Base-by-base conservation (phyloP, 1,140 invertebrate genomes). In the Megathymus violae region DNA sequence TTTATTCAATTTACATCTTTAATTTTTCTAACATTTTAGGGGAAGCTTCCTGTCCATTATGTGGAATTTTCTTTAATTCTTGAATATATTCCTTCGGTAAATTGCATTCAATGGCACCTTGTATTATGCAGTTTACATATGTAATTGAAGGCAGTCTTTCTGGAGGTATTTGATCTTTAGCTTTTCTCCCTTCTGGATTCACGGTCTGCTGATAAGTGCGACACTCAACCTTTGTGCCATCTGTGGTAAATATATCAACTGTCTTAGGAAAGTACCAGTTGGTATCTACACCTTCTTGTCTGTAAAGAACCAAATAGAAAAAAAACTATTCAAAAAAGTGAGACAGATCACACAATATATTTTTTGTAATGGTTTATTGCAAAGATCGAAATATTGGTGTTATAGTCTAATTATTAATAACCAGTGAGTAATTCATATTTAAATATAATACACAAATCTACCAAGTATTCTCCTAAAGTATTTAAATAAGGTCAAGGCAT, bases 201-300 rank as follows among this genome's bases (percentile, higher is more conserved):
- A 89, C 85, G 19, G 83, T 83, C 69, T 96, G 91, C 73, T 95
- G 93, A 77, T 97, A 97, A 36, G 93, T 93, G 46, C 94, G 88
- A 76, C 95, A 96, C 38, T 90, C 82, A 1, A 93, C 71, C 46
- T 67, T 83, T 25, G 79, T 68, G 1, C 94, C 94, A 54, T 88
- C 78, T 1, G 82, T 70, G 11, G 92, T 93, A 47, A 90, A 65
- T 15, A 97, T 88, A 19, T 93, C 84, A 1, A 96, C 93, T 40
- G 91, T 87, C 66, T 95, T 85, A 17, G 93, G 87, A 78, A 93
- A 92, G 78, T 97, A 97, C 62, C 95, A 92, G 36, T 94, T 93
- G 15, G 92, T 78, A 17, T 93, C 85, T 1, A 96, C 95, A 56
- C 95, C 94, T 93, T 97, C 96, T 91, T 97, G 96, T 59, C 94